Percentiles rank a stretch among this genome's conserved stretches.
These are phyloP conservation scores for Charina bottae DNA, from an alignment of 2,113 vertebrate genomes.

Conservation along the genomic window DNA sequence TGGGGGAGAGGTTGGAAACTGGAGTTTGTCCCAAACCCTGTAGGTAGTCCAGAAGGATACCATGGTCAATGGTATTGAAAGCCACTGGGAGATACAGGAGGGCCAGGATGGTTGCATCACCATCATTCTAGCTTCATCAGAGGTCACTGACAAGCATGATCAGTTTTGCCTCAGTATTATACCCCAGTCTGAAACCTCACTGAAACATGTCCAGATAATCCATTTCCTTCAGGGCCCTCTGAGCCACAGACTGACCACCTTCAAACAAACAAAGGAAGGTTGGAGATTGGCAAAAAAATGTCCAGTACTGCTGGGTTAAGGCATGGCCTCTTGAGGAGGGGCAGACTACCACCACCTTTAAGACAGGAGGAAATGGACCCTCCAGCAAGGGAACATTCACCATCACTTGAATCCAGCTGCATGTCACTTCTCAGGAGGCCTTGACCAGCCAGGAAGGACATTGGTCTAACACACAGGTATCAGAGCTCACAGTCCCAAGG, in stretches of 20 bases:
- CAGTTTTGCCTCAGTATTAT: neutral
- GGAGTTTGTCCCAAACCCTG: neutral
- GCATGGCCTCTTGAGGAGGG: neutral
- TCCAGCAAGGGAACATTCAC: neutral
- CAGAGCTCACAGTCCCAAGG: neutral
- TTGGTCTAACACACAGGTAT: neutral
- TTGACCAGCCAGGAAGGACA: neutral
- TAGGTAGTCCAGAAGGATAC: neutral
- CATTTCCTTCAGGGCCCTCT: neutral
- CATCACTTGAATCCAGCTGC: neutral
- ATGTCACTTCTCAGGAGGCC: neutral
- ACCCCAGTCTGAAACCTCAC: neutral
- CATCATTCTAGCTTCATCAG: neutral
- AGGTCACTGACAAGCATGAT: neutral
- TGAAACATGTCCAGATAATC: neutral
- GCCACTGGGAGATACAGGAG: neutral
- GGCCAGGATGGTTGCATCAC: neutral
- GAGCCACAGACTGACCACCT: too few relatives aligned
- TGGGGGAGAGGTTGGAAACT: neutral
- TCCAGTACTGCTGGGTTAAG: neutral
- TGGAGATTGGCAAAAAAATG: neutral
- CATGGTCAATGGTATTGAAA: neutral
- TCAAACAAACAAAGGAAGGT: neutral
- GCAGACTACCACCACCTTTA: neutral
- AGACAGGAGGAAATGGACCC: neutral